Evolutionary conservation across 2,113 vertebrate species (phyloP), one percentile per base, ranked within the genome.

Genomic region (Ptilonorhynchus violaceus): DNA sequence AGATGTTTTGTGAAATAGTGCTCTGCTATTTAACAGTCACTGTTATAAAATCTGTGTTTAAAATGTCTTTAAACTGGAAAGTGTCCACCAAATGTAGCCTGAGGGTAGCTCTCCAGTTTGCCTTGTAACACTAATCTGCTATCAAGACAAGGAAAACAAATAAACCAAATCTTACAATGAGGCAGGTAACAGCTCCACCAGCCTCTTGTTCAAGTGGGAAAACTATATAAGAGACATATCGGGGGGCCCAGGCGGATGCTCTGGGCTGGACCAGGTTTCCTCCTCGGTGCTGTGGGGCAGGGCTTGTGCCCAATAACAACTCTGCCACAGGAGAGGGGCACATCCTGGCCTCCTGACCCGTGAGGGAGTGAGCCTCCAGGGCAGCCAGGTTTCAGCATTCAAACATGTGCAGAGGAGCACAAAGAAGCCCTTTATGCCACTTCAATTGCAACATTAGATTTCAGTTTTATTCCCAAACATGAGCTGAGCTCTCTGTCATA

Each of bases 401-500:
- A 88, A 67, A 92, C 84, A 97, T 69, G 81, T 96, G 95, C 88
- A 24, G 64, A 50, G 89, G 73, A 97, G 80, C 91, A 98, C 96
- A 98, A 98, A 98, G 96, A 70, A 72, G 42, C 92, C 69, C 90
- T 98, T 98, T 97, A 87, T 98, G 76, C 93, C 4, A 23, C 91
- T 87, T 95, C 96, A 95, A 93, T 96, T 97, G 96, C 96, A 93
- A 95, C 94, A 86, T 93, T 94, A 90, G 86, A 95, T 97, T 97
- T 93, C 94, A 96, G 97, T 97, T 97, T 88, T 96, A 91, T 94
- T 95, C 96, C 88, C 95, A 96, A 96, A 94, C 94, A 97, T 72
- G 78, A 91, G 89, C 88, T 42, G 95, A 95, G 93, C 96, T 96
- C 96, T 96, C 85, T 79, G 85, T 88, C 93, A 87, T 53, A 95